These are phyloP conservation scores for Patella vulgata DNA, from an alignment of 1,140 invertebrate species.

Conservation along the genomic window DNA sequence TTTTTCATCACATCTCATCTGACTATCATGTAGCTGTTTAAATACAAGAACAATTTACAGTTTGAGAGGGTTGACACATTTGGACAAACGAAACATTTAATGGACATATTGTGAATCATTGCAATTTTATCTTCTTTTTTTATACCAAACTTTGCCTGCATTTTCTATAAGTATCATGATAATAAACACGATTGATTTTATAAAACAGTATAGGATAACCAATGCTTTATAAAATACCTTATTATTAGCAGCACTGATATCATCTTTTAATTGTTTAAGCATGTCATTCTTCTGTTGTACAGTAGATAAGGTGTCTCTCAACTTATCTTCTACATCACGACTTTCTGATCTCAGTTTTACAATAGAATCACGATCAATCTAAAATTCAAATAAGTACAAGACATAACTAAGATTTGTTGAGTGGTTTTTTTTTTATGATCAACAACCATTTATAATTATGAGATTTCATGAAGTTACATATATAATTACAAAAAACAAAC, in stretches of 20 bases:
- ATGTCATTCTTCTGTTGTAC: conserved; percentile 56
- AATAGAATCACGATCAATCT: conserved; percentile 54
- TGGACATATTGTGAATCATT: not conserved
- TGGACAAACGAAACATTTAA: not conserved
- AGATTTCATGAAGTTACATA: not conserved
- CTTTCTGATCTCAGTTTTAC: conserved; percentile 56
- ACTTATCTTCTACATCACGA: conserved; percentile 57
- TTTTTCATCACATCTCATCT: conserved; percentile 48
- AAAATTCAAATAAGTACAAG: too few relatives aligned
- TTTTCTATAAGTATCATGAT: too few relatives aligned
- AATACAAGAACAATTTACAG: conserved; percentile 9
- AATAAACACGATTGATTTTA: too few relatives aligned
- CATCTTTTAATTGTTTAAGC: conserved; percentile 59
- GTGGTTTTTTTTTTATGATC: too few relatives aligned
- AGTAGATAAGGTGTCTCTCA: conserved; percentile 52
- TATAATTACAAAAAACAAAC: not conserved
- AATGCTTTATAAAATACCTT: conserved; percentile 49
- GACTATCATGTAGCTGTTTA: conserved; percentile 42
- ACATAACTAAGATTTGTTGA: too few relatives aligned
- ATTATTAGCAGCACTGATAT: conserved; percentile 48
- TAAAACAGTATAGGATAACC: too few relatives aligned
- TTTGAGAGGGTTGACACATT: conserved; percentile 3
- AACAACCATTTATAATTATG: too few relatives aligned
- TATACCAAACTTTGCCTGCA: too few relatives aligned
- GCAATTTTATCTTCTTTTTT: too few relatives aligned